Conservation (phyloP, 2,888 invertebrate genomes). For the Yponomeuta evonymella region DNA sequence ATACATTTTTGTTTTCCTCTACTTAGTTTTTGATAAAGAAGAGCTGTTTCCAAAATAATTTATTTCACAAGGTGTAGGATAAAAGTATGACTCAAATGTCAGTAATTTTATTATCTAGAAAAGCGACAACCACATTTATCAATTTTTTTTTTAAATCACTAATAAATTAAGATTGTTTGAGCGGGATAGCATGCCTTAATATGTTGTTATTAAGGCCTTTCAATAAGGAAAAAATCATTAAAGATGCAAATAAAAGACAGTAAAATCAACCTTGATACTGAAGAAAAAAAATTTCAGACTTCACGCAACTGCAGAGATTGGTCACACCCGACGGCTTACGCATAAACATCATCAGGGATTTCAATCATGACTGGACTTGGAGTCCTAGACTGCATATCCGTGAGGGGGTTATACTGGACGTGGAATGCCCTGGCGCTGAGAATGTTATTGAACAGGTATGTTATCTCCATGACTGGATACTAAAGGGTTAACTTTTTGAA, state of each 20-base stretch:
- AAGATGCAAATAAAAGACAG: too few species aligned
- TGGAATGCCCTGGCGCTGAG: slow-evolving; percentile 35
- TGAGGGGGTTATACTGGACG: slow-evolving; percentile 51
- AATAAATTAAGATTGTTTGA: too few species aligned
- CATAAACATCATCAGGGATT: not conserved
- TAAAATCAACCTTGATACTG: not conserved
- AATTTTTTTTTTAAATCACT: too few species aligned
- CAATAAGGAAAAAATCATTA: too few species aligned
- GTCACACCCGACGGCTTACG: not conserved
- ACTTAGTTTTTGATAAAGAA: not conserved
- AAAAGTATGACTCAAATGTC: too few species aligned
- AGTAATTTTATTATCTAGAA: too few species aligned
- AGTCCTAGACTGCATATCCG: slow-evolving; percentile 22
- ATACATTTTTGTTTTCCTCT: not conserved
- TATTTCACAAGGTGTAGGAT: too few species aligned
- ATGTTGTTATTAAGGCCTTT: too few species aligned
- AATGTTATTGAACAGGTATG: slow-evolving; percentile 2
- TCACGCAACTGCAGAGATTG: not conserved
- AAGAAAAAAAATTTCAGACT: not conserved
- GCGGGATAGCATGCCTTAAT: too few species aligned
- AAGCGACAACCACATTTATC: too few species aligned
- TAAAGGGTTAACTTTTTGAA: too few species aligned
- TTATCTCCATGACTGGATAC: too few species aligned
- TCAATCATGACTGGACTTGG: not conserved
- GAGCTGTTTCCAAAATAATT: not conserved